Evolutionary conservation across 1,140 invertebrate species (phyloP).

Genomic region (Pachypsylla venusta): DNA sequence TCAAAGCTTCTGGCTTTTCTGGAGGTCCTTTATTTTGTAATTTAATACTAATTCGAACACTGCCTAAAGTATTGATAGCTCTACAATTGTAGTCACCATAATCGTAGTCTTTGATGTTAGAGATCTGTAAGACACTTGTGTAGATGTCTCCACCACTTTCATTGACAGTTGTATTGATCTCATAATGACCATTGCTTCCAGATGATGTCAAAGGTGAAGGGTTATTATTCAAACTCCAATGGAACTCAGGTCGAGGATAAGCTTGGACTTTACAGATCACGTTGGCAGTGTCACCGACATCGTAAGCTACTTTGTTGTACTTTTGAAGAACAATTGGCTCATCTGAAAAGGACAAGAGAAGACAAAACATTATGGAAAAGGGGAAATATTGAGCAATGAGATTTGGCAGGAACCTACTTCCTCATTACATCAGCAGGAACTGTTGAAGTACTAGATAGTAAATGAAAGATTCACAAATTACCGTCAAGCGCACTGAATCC

Average conservation of each 20-base stretch:
- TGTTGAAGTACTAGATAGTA: too few species aligned
- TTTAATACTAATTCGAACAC: slow-evolving; percentile 55
- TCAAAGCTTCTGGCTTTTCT: slow-evolving; percentile 56
- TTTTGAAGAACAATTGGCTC: slow-evolving; percentile 68
- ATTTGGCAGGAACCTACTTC: too few species aligned
- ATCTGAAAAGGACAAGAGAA: slow-evolving; percentile 39
- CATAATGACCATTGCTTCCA: slow-evolving; percentile 70
- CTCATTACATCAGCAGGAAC: too few species aligned
- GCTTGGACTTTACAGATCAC: slow-evolving; percentile 78
- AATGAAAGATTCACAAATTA: too few species aligned
- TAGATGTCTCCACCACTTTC: slow-evolving; percentile 65
- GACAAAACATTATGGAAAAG: background rate
- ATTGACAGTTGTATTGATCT: slow-evolving; percentile 60
- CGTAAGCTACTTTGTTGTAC: slow-evolving; percentile 77
- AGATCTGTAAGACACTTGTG: slow-evolving; percentile 55
- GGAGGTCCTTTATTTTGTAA: slow-evolving; percentile 71
- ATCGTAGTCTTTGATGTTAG: slow-evolving; percentile 56
- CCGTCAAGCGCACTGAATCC: too few species aligned
- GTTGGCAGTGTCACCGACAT: slow-evolving; percentile 63
- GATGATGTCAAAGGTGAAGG: slow-evolving; percentile 43
- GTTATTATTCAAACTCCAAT: slow-evolving; percentile 70
- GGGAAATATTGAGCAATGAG: too few species aligned
- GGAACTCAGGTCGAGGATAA: slow-evolving; percentile 80
- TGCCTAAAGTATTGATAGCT: slow-evolving; percentile 48
- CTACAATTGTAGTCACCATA: slow-evolving; percentile 78